Evolutionary conservation across 2,888 invertebrate species (phyloP), one percentile per base, ranked within the genome.

Genomic region (Agriopis marginaria): DNA sequence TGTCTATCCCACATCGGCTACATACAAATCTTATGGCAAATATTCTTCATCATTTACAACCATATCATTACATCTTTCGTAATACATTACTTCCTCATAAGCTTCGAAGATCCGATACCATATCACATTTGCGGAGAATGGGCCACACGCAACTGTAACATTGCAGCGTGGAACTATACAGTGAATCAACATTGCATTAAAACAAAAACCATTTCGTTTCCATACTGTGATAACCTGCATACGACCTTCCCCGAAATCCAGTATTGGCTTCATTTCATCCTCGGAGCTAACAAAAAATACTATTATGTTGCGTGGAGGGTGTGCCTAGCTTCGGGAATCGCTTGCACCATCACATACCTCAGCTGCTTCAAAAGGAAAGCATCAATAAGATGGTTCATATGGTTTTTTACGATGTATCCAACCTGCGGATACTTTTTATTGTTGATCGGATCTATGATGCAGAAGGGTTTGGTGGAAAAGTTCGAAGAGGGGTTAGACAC

Each of bases 61-160:
- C 91, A 92, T 70, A 72, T 77, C 0, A 56, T 82, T 7, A 78
- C 82, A n/a, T 75, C 89, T 0, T 91, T 91, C 55, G 63, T 83
- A 3, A 58, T 92, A 7, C 91, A 93, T 78, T 93, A 93, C 66
- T 83, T 92, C n/a, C 75, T 93, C 10, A 85, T 93, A 68, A 90
- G 86, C 65, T 92, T 93, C 42, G 91, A 93, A 76, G 82, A 82
- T 17, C 89, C 90, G 0, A 79, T 89, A 40, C 92, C 92, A 3
- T 93, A 84, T 74, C 86, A 86, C 66, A 66, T 74, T 0, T 93
- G 93, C 66, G 92, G 92, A 2, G 44, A 65, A 0, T 91, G 90
- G 91, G 71, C 87, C 7, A 79, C 77, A 0, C 63, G 53, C 3
- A 68, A 83, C 12, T 93, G 93, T 69, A 77, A 89, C 39, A 86